A percentile compares a stretch with the other conserved stretches of the same genome.
phyloP scores from a whole-genome alignment of 2,113 vertebrate species.

The Perca fluviatilis region DNA sequence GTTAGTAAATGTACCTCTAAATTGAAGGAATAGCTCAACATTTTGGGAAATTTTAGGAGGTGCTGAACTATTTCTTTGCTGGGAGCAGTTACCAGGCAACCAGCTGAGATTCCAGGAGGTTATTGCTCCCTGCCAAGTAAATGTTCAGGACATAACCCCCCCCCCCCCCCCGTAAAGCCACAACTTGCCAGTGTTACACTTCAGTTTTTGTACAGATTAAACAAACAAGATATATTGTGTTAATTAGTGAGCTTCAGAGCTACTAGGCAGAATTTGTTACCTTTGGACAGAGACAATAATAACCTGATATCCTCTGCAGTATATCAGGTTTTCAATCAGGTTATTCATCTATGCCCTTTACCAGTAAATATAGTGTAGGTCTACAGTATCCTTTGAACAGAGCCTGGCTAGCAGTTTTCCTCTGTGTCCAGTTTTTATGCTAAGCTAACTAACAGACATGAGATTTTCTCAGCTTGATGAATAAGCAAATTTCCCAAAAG shows the following conservation, averaged over 20 bases:
- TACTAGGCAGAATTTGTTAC: background rate
- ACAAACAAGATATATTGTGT: background rate
- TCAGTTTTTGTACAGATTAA: background rate
- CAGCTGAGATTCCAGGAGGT: constrained; percentile 10
- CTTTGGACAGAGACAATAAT: background rate
- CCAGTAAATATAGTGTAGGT: constrained; percentile 12
- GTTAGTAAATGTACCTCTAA: background rate
- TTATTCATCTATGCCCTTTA: constrained; percentile 10
- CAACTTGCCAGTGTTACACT: background rate
- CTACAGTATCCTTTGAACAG: background rate
- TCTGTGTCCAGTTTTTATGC: background rate
- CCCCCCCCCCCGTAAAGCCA: background rate
- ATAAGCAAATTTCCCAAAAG: background rate
- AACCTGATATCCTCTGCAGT: background rate
- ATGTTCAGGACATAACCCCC: background rate
- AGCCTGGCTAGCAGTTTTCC: background rate
- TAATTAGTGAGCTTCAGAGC: background rate
- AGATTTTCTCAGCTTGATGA: background rate
- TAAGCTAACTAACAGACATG: background rate
- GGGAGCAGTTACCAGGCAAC: constrained; percentile 17
- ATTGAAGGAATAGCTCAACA: background rate
- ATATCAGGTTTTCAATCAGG: constrained; percentile 34
- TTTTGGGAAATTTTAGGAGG: background rate
- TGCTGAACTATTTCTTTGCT: constrained; percentile 1
- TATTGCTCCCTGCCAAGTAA: constrained; percentile 6